Conservation (phyloP, 2,888 invertebrate genomes). For the Pollenia griseotomentosa region DNA sequence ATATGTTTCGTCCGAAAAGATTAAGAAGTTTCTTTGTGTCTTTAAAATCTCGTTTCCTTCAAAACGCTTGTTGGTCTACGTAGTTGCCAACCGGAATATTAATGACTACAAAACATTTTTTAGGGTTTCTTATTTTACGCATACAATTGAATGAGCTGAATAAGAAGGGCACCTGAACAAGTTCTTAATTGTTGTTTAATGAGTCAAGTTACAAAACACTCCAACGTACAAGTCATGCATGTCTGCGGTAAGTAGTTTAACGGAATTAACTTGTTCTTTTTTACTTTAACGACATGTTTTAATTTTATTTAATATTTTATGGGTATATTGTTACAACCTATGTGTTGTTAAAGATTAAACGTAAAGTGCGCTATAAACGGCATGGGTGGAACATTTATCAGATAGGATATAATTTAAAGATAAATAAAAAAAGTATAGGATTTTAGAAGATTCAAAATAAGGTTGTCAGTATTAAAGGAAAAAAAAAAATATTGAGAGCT, state of each 20-base stretch:
- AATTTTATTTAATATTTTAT: conserved; percentile 10
- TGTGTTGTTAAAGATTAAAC: neutral
- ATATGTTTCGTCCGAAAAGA: no score
- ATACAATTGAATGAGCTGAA: neutral
- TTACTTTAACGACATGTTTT: conserved; percentile 22
- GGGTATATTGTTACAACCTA: conserved; percentile 8
- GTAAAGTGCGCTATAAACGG: neutral
- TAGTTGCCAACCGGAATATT: conserved; percentile 6
- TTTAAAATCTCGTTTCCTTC: no score
- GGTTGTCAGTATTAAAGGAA: no score
- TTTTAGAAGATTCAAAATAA: no score
- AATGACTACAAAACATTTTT: neutral
- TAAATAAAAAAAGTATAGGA: no score
- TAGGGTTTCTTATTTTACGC: conserved; percentile 14
- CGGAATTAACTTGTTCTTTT: conserved; percentile 35
- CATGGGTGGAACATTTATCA: no score
- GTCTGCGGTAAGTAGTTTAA: conserved; percentile 28
- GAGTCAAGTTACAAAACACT: conserved; percentile 32
- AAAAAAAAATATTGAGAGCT: no score
- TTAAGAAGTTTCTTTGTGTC: no score
- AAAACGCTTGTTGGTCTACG: no score
- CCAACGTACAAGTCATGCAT: conserved; percentile 17
- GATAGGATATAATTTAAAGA: no score
- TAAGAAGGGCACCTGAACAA: conserved; percentile 5
- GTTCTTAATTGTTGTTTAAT: conserved; percentile 49